Evolutionary conservation across 2,113 vertebrate species (phyloP).

Genomic region (Neogale vison): DNA sequence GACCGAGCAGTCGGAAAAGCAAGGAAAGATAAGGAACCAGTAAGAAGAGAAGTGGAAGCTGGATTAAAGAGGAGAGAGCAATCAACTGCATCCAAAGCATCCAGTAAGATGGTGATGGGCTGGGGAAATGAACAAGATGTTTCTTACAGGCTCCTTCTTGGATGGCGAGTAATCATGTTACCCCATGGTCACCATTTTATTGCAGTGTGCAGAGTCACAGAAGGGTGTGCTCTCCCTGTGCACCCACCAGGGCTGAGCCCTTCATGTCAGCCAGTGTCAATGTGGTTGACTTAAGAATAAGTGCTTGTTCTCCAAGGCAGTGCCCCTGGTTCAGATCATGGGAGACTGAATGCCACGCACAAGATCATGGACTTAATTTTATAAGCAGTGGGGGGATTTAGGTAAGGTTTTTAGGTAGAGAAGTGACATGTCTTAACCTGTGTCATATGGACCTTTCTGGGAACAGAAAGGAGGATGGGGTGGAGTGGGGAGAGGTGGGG

Average conservation of each 20-base stretch:
- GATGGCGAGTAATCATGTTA: neutral
- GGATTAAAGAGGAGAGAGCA: neutral
- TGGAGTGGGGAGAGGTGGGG: neutral
- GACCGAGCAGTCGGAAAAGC: neutral
- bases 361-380: neutral
- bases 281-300: neutral
- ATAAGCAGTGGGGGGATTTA: neutral
- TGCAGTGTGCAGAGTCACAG: neutral
- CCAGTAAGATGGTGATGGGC: accelerated
- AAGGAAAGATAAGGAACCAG: neutral
- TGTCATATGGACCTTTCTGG: neutral
- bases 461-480: neutral
- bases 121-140: accelerated
- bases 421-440: neutral
- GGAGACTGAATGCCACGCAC: neutral
- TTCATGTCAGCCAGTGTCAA: neutral
- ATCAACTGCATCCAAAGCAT: neutral
- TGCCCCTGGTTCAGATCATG: neutral
- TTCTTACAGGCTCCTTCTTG: neutral
- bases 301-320: neutral
- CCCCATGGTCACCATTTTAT: neutral
- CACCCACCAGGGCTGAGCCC: neutral
- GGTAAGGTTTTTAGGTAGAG: neutral
- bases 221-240: neutral
- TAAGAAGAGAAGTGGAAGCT: neutral